Base-by-base conservation (phyloP, 2,888 invertebrate genomes). In the Zeuzera pyrina region DNA sequence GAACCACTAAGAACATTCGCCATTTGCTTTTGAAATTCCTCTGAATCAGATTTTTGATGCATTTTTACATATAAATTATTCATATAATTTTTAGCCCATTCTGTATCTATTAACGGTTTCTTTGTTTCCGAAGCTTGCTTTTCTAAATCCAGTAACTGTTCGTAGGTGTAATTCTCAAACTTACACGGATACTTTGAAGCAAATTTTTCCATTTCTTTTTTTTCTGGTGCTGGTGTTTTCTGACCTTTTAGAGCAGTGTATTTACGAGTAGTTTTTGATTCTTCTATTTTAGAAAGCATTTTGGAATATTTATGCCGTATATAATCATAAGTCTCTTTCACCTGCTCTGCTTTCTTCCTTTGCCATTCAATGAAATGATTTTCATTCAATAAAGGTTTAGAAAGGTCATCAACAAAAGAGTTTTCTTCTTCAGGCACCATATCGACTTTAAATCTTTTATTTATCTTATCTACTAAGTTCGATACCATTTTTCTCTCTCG, bases 301-400 rank as follows among this genome's bases (percentile, higher is more conserved):
- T 69, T 78, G n/a, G 63, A 68, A 46, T 66, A 85, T 44, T 59
- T 76, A 41, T 73, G 72, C 41, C 68, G 67, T 22, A 73, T 68
- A 34, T 57, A 73, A 24, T 69, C 70, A 35, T 76, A 78, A 0
- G 68, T 72, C 14, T 76, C 67, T 52, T 84, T 66, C 1, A 86
- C 59, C 44, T 73, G 57, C 21, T 71, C 53, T 3, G 73, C 55
- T 54, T 86, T 85, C 39, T 79, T 76, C 47, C 68, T 81, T 50
- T 88, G 85, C 88, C 88, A 88, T 36, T 86, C 78, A 24, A 87
- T 76, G 27, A 86, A 77, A 39, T 84, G 77, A 39, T 67, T 68
- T 38, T 83, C 81, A 35, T 76, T 69, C 1, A 77, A 38, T 34
- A 87, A 52, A 2, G 84, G 81, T 28, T 57, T 70, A 0, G 84